These are phyloP conservation scores for Carposina sasakii DNA, from an alignment of 1,140 invertebrate species.

Conservation along the genomic window DNA sequence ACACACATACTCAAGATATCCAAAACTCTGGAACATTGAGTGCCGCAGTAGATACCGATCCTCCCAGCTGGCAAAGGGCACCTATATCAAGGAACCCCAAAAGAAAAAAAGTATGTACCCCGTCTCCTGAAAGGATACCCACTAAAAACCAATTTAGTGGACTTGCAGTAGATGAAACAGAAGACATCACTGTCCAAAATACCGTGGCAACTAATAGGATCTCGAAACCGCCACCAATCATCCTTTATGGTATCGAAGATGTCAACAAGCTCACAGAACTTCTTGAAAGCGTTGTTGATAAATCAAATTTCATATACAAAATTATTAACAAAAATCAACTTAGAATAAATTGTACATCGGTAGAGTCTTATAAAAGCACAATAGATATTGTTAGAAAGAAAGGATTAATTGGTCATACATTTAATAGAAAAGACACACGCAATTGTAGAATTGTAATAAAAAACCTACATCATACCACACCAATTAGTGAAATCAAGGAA, in stretches of 20 bases:
- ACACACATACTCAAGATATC: no score
- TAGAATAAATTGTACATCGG: not conserved
- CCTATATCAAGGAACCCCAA: no score
- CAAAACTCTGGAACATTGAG: no score
- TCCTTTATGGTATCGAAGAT: not conserved
- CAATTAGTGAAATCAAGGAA: not conserved
- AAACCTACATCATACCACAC: constrained; percentile 2
- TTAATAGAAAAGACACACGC: constrained; percentile 4
- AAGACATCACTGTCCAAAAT: not conserved
- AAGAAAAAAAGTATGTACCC: not conserved
- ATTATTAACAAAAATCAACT: constrained; percentile 6
- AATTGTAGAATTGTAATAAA: not conserved
- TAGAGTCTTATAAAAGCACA: not conserved
- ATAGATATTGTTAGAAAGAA: constrained; percentile 2
- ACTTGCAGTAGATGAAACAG: not conserved
- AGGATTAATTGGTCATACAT: constrained; percentile 8
- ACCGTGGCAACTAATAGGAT: not conserved
- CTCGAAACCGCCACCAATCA: not conserved
- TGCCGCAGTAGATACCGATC: no score
- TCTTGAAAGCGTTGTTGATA: not conserved
- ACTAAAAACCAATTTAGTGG: not conserved
- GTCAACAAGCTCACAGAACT: not conserved
- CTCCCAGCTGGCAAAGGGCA: no score
- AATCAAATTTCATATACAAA: constrained; percentile 1
- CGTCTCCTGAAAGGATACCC: not conserved